phyloP scores from a whole-genome alignment of 1,140 invertebrate genomes.

The Aphidius gifuensis region DNA sequence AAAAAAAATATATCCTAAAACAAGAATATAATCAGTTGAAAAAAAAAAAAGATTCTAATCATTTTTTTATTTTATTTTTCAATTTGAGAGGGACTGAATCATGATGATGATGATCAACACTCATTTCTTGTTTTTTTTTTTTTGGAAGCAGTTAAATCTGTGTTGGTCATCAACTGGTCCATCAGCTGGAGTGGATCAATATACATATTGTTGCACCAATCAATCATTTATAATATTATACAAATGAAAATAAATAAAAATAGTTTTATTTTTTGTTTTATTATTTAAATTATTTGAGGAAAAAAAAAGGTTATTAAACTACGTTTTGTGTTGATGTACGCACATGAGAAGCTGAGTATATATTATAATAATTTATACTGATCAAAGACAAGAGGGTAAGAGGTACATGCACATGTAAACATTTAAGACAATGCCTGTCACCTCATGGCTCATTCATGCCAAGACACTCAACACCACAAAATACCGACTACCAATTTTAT shows the following conservation, averaged over 20 bases:
- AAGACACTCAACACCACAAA: conserved; percentile 31
- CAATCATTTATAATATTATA: no score
- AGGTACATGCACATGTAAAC: conserved; percentile 35
- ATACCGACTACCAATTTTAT: conserved; percentile 43
- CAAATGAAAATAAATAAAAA: no score
- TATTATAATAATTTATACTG: background rate
- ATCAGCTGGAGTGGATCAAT: no score
- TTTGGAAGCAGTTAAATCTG: conserved; percentile 11
- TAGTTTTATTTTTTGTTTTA: background rate
- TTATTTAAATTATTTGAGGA: conserved; percentile 13
- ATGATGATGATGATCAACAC: conserved; percentile 33
- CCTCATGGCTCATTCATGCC: conserved; percentile 44
- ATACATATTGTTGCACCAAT: no score
- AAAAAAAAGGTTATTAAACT: conserved; percentile 23
- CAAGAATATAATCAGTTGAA: no score
- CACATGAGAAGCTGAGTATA: background rate
- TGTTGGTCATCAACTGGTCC: no score
- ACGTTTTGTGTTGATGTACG: conserved; percentile 24
- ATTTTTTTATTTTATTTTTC: background rate
- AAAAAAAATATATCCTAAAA: no score
- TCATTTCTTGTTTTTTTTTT: background rate
- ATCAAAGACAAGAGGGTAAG: conserved; percentile 17
- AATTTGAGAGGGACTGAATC: conserved; percentile 32
- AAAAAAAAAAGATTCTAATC: conserved; percentile 20
- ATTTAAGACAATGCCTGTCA: conserved; percentile 49